Percentiles rank a stretch among this genome's conserved stretches.
These are phyloP conservation scores for Brenthis ino DNA, from an alignment of 2,888 invertebrate species.

Conservation along the genomic window DNA sequence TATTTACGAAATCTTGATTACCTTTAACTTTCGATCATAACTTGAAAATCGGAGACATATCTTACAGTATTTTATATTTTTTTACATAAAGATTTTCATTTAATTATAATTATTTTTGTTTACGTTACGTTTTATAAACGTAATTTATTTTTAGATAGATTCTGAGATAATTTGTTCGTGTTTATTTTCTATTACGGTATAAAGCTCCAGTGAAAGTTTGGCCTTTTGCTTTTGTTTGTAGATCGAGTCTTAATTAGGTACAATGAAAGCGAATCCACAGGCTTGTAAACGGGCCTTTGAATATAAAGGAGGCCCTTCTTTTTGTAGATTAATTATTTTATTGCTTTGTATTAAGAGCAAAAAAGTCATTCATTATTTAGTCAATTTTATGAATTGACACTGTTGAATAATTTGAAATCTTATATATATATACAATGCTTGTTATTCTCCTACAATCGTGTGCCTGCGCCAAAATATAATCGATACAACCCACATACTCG, in stretches of 20 bases:
- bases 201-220: slow-evolving; percentile 38
- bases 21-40: too few species aligned
- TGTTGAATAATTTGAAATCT: too few species aligned
- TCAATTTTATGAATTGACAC: not conserved
- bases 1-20: too few species aligned
- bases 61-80: too few species aligned
- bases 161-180: slow-evolving; percentile 17
- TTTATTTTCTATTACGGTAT: slow-evolving; percentile 29
- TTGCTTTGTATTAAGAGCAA: not conserved
- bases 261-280: slow-evolving; percentile 30
- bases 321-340: slow-evolving; percentile 11
- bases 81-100: too few species aligned
- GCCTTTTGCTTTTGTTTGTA: slow-evolving; percentile 37
- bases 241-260: slow-evolving; percentile 29
- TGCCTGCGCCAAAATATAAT: not conserved
- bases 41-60: too few species aligned
- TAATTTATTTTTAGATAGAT: not conserved
- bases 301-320: slow-evolving; percentile 5
- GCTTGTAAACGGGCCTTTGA: slow-evolving; percentile 19
- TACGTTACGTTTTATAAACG: too few species aligned
- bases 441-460: not conserved
- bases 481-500: not conserved
- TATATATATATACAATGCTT: not conserved
- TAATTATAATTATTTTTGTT: too few species aligned
- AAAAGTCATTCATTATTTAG: not conserved